Evolutionary conservation across 2,113 vertebrate genomes (phyloP).

Genomic region (Nipponia nippon): DNA sequence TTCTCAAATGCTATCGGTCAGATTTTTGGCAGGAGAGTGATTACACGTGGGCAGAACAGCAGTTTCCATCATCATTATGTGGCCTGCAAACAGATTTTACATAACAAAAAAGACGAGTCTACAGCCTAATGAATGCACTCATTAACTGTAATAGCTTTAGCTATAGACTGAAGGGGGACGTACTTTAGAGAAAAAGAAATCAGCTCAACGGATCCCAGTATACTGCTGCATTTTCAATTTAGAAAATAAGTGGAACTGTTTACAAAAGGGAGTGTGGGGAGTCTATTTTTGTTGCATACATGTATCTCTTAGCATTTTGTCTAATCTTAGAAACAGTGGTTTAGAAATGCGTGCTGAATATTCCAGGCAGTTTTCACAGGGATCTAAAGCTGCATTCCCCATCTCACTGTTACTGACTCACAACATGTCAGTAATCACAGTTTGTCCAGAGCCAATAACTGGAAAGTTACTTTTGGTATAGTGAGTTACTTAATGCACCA

Average conservation of each 20-base stretch:
- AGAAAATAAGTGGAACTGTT: slow-evolving; percentile 2
- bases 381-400: background rate
- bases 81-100: slow-evolving; percentile 43
- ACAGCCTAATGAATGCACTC: slow-evolving; percentile 45
- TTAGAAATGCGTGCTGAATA: background rate
- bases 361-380: background rate
- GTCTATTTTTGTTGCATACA: background rate
- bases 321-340: background rate
- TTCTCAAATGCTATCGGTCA: slow-evolving; percentile 28
- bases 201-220: background rate
- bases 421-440: fast-evolving
- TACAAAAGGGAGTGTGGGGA: background rate
- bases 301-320: background rate
- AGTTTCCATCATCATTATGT: slow-evolving; percentile 64
- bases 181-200: background rate
- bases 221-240: background rate
- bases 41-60: slow-evolving; percentile 37
- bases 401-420: background rate
- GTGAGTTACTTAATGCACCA: background rate
- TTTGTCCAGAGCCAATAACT: background rate
- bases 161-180: background rate
- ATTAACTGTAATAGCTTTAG: slow-evolving; percentile 57
- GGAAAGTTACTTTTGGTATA: background rate
- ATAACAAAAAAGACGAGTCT: slow-evolving; percentile 25
- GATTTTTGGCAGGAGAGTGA: slow-evolving; percentile 55